Evolutionary conservation across 2,113 vertebrate species (phyloP).

Genomic region (Porphyrio hochstetteri): DNA sequence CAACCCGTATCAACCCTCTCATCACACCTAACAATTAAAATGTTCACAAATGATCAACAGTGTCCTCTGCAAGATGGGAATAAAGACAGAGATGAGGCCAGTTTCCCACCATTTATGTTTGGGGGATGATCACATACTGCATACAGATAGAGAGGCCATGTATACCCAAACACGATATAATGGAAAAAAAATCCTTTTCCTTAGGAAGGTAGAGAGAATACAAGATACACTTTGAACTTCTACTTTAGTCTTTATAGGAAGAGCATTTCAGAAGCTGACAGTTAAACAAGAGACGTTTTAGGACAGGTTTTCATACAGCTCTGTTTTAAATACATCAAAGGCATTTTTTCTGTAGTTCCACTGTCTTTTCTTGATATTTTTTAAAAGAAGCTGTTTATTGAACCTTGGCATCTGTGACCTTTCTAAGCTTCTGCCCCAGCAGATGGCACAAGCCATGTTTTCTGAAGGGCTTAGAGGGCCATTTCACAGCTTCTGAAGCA

Average conservation of each 20-base stretch:
- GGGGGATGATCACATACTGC: neutral
- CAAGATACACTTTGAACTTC: neutral
- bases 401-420: conserved; percentile 27
- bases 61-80: neutral
- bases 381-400: conserved; percentile 25
- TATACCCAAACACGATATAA: neutral
- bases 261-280: neutral
- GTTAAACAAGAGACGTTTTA: neutral
- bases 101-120: neutral
- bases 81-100: neutral
- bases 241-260: neutral
- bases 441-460: conserved; percentile 37
- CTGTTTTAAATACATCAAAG: neutral
- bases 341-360: neutral
- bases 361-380: neutral
- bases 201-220: neutral
- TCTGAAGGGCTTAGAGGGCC: conserved; percentile 53
- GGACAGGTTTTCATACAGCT: neutral
- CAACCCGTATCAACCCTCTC: neutral
- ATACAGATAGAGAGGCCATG: neutral
- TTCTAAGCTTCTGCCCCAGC: conserved; percentile 32
- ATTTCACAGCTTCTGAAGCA: conserved; percentile 44
- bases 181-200: neutral
- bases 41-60: neutral
- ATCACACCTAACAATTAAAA: neutral